Evolutionary conservation across 2,888 invertebrate genomes (phyloP).

Genomic region (Plebejus melissa): DNA sequence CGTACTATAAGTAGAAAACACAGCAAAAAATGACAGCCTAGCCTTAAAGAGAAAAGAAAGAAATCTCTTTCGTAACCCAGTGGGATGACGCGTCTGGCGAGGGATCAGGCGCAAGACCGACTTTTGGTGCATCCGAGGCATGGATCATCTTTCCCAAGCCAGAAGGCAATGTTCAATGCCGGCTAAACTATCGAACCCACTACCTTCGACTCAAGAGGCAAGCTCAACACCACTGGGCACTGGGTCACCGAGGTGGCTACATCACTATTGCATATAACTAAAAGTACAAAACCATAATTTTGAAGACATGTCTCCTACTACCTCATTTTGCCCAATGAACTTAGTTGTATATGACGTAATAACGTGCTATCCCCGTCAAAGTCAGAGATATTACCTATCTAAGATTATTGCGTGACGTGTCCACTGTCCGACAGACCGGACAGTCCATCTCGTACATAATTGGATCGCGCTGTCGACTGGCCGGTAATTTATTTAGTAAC

Average conservation of each 20-base stretch:
- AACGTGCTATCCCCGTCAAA: not conserved
- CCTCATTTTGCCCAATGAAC: not conserved
- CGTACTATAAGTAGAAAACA: no score
- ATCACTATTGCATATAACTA: not conserved
- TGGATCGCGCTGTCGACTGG: conserved; percentile 21
- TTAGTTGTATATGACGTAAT: not conserved
- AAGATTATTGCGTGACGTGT: conserved; percentile 22
- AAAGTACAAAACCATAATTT: not conserved
- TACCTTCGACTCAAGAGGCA: no score
- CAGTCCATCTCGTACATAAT: conserved; percentile 8
- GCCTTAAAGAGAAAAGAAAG: no score
- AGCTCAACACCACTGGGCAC: no score
- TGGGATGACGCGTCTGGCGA: no score
- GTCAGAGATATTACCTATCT: conserved; percentile 18
- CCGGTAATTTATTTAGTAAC: conserved; percentile 22
- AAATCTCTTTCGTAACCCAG: no score
- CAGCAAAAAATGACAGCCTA: no score
- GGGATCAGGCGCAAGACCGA: no score
- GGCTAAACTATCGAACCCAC: no score
- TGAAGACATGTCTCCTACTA: not conserved
- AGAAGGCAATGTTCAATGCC: no score
- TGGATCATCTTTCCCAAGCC: no score
- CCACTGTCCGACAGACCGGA: not conserved
- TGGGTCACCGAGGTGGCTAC: not conserved
- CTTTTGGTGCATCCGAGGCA: no score